These are phyloP conservation scores for Arothron firmamentum DNA, from an alignment of 2,113 vertebrate genomes.

Conservation along the genomic window DNA sequence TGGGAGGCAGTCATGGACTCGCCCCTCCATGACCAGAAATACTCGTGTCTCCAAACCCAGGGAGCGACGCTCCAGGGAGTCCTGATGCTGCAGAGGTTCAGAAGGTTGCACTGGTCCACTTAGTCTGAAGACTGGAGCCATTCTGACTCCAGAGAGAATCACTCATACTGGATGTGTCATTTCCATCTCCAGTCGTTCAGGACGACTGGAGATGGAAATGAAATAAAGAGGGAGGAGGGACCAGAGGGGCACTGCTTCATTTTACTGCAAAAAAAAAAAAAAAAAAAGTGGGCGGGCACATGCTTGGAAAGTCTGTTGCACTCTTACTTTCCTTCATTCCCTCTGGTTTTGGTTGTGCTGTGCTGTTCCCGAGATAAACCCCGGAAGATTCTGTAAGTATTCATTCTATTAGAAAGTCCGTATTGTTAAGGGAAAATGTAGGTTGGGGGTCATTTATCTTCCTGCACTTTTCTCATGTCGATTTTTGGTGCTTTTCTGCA, in stretches of 20 bases:
- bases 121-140: not conserved
- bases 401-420: constrained; percentile 18
- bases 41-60: constrained; percentile 41
- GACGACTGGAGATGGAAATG: constrained; percentile 6
- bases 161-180: no score
- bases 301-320: constrained; percentile 35
- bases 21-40: constrained; percentile 68
- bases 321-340: constrained; percentile 52
- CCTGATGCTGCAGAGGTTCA: not conserved
- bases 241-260: constrained; percentile 55
- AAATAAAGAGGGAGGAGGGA: constrained; percentile 59
- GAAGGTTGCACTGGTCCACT: no score
- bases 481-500: not conserved
- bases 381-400: constrained; percentile 56
- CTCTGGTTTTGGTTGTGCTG: not conserved
- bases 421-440: not conserved
- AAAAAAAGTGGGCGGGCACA: constrained; percentile 29
- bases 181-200: no score
- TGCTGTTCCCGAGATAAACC: constrained; percentile 18
- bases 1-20: constrained; percentile 59
- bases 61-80: not conserved
- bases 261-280: constrained; percentile 35
- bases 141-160: not conserved
- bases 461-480: not conserved
- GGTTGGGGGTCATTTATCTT: not conserved